Evolutionary conservation across 2,888 invertebrate species (phyloP).

Genomic region (Parthenolecanium corni): DNA sequence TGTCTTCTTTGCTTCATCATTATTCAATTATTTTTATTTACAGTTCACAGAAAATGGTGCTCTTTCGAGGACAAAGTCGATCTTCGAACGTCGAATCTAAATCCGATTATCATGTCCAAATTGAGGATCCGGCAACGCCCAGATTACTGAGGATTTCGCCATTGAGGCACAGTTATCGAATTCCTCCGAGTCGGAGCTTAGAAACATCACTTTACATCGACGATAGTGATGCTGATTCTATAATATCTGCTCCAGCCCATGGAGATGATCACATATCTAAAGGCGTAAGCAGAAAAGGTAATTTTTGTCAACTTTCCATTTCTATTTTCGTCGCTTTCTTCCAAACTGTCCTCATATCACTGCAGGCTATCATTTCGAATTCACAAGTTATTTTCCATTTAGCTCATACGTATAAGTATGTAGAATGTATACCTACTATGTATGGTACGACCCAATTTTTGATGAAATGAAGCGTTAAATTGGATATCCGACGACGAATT

Average conservation of each 20-base stretch:
- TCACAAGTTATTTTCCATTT: too few species aligned
- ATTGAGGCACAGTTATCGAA: conserved; percentile 45
- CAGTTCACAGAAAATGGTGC: conserved; percentile 16
- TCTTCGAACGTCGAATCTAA: conserved; percentile 11
- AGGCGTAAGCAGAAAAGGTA: too few species aligned
- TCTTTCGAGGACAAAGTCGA: conserved; percentile 16
- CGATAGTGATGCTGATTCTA: conserved; percentile 26
- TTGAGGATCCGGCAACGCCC: conserved; percentile 42
- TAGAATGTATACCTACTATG: too few species aligned
- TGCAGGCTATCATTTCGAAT: too few species aligned
- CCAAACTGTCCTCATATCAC: too few species aligned
- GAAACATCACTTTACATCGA: conserved; percentile 8
- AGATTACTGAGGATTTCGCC: conserved; percentile 50
- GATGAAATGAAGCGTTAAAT: too few species aligned
- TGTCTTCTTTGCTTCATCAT: too few species aligned
- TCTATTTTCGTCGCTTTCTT: too few species aligned
- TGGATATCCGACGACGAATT: too few species aligned
- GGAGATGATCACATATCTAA: background rate
- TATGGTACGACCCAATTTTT: too few species aligned
- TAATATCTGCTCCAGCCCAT: conserved; percentile 15
- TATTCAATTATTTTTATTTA: background rate
- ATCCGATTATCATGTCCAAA: conserved; percentile 11
- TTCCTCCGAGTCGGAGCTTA: conserved; percentile 17
- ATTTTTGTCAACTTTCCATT: too few species aligned
- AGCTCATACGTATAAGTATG: too few species aligned